Evolutionary conservation across 2,888 invertebrate species (phyloP), one percentile per base, ranked within the genome.

Genomic region (Malthinus seriepunctatus): DNA sequence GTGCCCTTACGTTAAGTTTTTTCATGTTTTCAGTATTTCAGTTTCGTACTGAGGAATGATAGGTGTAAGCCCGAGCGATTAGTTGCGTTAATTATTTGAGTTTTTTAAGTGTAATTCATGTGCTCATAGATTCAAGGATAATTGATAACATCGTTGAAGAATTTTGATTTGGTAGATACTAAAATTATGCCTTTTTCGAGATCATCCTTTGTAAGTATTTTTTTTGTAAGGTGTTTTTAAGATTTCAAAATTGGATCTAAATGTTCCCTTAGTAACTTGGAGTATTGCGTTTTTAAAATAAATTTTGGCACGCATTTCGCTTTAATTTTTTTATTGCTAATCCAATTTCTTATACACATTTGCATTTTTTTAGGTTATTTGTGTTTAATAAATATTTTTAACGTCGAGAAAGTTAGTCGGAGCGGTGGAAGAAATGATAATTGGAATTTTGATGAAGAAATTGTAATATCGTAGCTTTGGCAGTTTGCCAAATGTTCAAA

Each of bases 141-240:
- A 23, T 23, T 5, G 23, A 23, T 23, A 23, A 23, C 23, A 5
- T 23, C 5, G 2, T 23, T 23, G 23, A 23, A 23, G 23, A 3
- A 23, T 23, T 23, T 23, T 5, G 23, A 3, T 23, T 23, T 5
- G 23, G n/a, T n/a, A n/a, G n/a, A n/a, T 23, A 23, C 23, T 23
- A 23, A 23, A 23, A 63, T 33, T 55, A 68, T 68, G 68, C 63
- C 68, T 47, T 68, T 67, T 66, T 62, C 68, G 59, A 64, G 66
- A 64, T 62, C 67, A 35, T 54, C 64, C 61, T 67, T 67, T 65
- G 68, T 68, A 65, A 68, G 68, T 68, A 65, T 46, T 14, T 34
- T 55, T 11, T n/a, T 32, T n/a, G 10, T 33, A 23, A 8, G 32
- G 15, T n/a, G 38, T 47, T 35, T 45, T 52, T 32, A 14, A 37